Base-by-base conservation (phyloP, 2,888 invertebrate genomes). In the Sarcophaga subvicina region DNA sequence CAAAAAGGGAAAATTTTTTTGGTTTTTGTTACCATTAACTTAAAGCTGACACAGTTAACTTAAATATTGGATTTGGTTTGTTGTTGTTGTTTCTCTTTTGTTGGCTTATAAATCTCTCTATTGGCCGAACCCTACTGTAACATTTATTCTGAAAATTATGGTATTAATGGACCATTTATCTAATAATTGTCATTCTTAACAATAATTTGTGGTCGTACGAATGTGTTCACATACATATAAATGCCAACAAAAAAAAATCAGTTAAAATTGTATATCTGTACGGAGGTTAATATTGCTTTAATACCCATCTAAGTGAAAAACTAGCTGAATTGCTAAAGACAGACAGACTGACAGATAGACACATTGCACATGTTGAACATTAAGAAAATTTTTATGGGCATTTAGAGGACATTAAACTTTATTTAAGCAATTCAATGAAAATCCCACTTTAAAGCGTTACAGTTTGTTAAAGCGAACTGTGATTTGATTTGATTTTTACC, bases 91-190 rank as follows among this genome's bases (percentile, higher is more conserved):
- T 49, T 49, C 25, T 22, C 25, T 22, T 70, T 20, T 69, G 4
- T 49, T 22, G 2, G 2, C 54, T 54, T 54, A 8, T 8, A 12
- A 54, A 54, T 54, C 54, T 54, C 2, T 54, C 4, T 54, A 54
- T 54, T 54, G 47, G 47, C 22, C 20, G 45, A 12, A 37, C 47
- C 47, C 37, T 10, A 47, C 47, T 20, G 2, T 20, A 20, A 63
- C 73, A 45, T 45, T 62, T 22, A 22, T 63, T 14, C n/a, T 73
- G 1, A 12, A 47, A 49, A 64, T 75, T 64, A 75, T 49, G 17
- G 64, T 64, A 62, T 73, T 73, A 73, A 47, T 37, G 22, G 22
- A 3, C 25, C 20, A 27, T 75, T 25, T 75, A 75, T 75, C 45
- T 63, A 63, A 63, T 47, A 47, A 45, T 73, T 73, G 62, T 45